Evolutionary conservation across 1,140 invertebrate species (phyloP), one percentile per base, ranked within the genome.

Genomic region (Drosophila triauraria): DNA sequence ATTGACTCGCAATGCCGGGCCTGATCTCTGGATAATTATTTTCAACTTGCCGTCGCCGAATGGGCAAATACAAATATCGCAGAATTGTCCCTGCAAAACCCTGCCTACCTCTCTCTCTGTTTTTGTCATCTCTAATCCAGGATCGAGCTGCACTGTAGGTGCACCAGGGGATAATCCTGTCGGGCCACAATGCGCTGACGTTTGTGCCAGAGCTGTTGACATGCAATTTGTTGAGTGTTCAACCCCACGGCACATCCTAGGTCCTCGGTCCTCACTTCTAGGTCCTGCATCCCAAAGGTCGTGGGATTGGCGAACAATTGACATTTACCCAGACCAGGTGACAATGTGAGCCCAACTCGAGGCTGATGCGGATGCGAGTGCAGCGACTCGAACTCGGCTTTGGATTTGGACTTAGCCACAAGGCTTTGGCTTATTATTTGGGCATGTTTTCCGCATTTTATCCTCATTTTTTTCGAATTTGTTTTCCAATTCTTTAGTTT

Each of bases 191-290:
- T 77, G 64, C 75, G 56, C 65, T 72, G 76, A 78, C 76, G 50
- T 78, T 78, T 78, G 53, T 78, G 69, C 80, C 63, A 59, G 63
- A 87, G 85, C 81, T 88, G 85, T 88, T 88, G 84, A 88, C 84
- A 90, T 88, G 84, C 84, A 88, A 88, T 88, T 88, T 90, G 84
- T 78, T 82, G 75, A 79, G 76, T 78, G 76, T 78, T 72, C 70
- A 71, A 70, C 75, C 74, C 75, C 44, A 57, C 46, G 42, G 44
- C 43, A 20, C 38, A 72, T 59, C 38, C 75, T 35, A 38, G 57
- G 64, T 67, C 51, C 79, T 67, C 12, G 54, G 40, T 65, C 20
- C 60, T 64, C 15, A 20, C 17, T 40, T 35, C 42, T 56, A n/a
- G 27, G 42, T 57, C 46, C 77, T 62, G 50, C 42, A 25, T 44